Conservation (phyloP, 2,113 vertebrate genomes). For the Speoplatyrhinus poulsoni region DNA sequence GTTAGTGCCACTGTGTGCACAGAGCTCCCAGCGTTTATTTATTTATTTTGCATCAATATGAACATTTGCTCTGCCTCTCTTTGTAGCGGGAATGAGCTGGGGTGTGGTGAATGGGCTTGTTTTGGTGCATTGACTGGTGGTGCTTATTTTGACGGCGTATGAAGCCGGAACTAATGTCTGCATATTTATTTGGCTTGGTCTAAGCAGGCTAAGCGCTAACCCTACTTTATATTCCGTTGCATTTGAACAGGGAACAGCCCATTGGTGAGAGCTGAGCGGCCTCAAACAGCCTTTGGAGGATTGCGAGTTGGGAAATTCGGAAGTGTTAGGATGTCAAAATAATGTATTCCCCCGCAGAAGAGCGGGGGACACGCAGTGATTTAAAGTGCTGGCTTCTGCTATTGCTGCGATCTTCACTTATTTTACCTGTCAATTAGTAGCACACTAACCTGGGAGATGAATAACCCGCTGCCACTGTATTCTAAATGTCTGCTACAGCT, state of each 20-base stretch:
- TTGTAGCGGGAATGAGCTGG: constrained; percentile 35
- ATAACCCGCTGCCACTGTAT: constrained; percentile 9
- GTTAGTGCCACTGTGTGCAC: constrained; percentile 18
- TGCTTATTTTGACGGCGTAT: constrained; percentile 58
- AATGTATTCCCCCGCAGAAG: constrained; percentile 37
- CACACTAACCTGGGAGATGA: constrained; percentile 6
- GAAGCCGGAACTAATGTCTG: constrained; percentile 72
- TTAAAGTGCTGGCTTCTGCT: constrained; percentile 27
- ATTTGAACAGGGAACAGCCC: constrained; percentile 27
- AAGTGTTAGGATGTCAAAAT: constrained; percentile 36
- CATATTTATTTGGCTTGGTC: constrained; percentile 69
- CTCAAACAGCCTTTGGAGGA: constrained; percentile 39
- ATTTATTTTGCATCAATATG: constrained; percentile 59
- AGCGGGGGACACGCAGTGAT: constrained; percentile 16
- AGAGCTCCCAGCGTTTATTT: constrained; percentile 42
- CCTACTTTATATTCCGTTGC: constrained; percentile 60
- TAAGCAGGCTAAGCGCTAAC: constrained; percentile 57
- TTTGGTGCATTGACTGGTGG: constrained; percentile 61
- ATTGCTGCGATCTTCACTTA: constrained; percentile 33
- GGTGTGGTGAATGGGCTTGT: constrained; percentile 68
- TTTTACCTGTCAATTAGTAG: constrained; percentile 41
- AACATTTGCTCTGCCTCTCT: constrained; percentile 50
- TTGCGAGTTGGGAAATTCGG: constrained; percentile 24
- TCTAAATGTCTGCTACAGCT: constrained; percentile 19
- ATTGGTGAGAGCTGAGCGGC: constrained; percentile 29